phyloP scores from a whole-genome alignment of 2,888 invertebrate species.

The Noctua janthe region DNA sequence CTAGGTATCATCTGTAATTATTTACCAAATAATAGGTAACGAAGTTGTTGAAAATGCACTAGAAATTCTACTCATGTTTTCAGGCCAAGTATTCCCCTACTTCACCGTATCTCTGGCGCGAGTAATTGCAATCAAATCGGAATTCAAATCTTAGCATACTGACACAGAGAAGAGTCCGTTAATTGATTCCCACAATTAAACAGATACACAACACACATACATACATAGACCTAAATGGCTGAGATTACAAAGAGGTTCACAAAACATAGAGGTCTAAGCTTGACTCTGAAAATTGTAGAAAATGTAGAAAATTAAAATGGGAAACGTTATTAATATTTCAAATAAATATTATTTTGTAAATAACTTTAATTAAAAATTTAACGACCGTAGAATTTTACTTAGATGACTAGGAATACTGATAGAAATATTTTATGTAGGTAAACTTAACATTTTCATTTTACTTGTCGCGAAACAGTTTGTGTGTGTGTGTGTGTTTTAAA shows the following conservation, averaged over 20 bases:
- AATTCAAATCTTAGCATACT: constrained; percentile 43
- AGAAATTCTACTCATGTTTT: constrained; percentile 4
- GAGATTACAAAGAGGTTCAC: not conserved
- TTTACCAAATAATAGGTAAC: constrained; percentile 1
- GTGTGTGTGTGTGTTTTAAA: not conserved
- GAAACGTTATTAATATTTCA: not conserved
- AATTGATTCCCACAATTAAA: constrained; percentile 43
- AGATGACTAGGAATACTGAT: not conserved
- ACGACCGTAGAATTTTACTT: not conserved
- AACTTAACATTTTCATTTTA: not conserved
- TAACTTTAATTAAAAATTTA: too few relatives aligned
- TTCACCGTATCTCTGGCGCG: constrained; percentile 19
- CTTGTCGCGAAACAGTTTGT: not conserved
- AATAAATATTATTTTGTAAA: not conserved
- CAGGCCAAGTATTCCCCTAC: not conserved
- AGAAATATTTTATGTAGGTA: not conserved
- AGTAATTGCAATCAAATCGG: constrained; percentile 40
- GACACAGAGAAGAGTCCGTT: constrained; percentile 30
- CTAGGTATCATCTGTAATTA: not conserved
- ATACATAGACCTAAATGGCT: not conserved
- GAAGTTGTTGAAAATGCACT: not conserved
- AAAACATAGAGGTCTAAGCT: not conserved
- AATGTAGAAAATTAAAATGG: too few relatives aligned
- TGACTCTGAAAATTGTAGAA: not conserved
- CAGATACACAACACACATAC: not conserved